These are phyloP conservation scores for Drosophila melanocephala DNA, from an alignment of 2,888 invertebrate species.

Conservation along the genomic window DNA sequence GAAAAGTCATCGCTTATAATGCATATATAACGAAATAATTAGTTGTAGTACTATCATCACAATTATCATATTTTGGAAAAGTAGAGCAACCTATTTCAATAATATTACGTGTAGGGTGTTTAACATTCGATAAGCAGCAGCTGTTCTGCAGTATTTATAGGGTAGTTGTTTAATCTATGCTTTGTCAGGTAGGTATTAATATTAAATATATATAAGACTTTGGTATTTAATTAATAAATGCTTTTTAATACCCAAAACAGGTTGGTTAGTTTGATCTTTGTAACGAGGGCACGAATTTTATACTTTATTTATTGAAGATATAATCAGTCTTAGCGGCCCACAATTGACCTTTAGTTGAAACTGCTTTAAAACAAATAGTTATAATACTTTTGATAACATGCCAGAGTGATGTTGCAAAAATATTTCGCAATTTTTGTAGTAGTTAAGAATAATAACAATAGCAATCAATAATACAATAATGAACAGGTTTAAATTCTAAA, in stretches of 20 bases:
- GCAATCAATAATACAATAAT: neutral
- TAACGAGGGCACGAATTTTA: neutral
- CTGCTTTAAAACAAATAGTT: neutral
- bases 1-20: neutral
- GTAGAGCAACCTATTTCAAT: neutral
- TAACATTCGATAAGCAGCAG: neutral
- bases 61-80: neutral
- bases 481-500: neutral
- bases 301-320: neutral
- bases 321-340: neutral
- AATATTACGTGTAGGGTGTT: neutral
- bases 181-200: neutral
- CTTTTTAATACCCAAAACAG: neutral
- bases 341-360: neutral
- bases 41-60: neutral
- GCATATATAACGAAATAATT: neutral
- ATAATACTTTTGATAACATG: neutral
- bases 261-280: neutral
- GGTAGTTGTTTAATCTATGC: conserved; percentile 30
- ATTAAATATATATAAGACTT: neutral
- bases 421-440: neutral
- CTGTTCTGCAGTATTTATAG: neutral
- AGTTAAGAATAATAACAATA: neutral
- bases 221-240: neutral
- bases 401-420: neutral